phyloP scores from a whole-genome alignment of 2,797 vertebrate species.

The Mallotus villosus region DNA sequence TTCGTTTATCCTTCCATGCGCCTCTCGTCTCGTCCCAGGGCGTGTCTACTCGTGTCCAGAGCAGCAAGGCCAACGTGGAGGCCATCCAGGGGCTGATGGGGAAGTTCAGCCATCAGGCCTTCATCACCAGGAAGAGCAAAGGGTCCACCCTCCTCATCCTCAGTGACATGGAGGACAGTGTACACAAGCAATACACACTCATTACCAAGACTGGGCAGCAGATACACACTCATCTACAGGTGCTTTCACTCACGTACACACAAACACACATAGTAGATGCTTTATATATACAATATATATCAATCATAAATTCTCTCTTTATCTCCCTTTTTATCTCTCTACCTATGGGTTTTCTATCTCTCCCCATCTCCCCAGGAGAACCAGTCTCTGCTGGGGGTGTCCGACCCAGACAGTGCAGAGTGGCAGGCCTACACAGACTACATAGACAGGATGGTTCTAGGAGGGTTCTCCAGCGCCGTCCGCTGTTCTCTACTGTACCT shows the following conservation, averaged over 20 bases:
- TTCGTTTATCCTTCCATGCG: not conserved
- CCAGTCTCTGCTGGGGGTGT: slow-evolving; percentile 73
- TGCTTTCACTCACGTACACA: slow-evolving; percentile 20
- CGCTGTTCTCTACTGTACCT: slow-evolving; percentile 81
- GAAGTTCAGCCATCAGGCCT: slow-evolving; percentile 64
- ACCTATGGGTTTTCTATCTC: not conserved
- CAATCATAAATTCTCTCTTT: not conserved
- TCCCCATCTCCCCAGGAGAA: slow-evolving; percentile 72
- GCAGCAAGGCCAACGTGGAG: slow-evolving; percentile 74
- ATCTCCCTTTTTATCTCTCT: not conserved
- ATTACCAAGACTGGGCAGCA: slow-evolving; percentile 67
- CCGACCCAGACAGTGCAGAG: slow-evolving; percentile 71
- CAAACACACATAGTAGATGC: slow-evolving; percentile 1
- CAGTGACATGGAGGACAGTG: slow-evolving; percentile 66
- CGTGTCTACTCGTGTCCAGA: slow-evolving; percentile 69
- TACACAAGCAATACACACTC: slow-evolving; percentile 62
- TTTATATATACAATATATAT: not conserved
- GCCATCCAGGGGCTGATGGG: slow-evolving; percentile 66
- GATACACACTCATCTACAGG: slow-evolving; percentile 69
- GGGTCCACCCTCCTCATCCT: slow-evolving; percentile 62
- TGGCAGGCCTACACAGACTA: slow-evolving; percentile 79
- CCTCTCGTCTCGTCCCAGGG: slow-evolving; percentile 39
- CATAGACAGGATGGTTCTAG: slow-evolving; percentile 77
- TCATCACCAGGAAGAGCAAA: slow-evolving; percentile 64
- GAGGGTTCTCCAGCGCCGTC: slow-evolving; percentile 75